phyloP scores from a whole-genome alignment of 2,797 vertebrate species.

The Notamacropus eugenii region DNA sequence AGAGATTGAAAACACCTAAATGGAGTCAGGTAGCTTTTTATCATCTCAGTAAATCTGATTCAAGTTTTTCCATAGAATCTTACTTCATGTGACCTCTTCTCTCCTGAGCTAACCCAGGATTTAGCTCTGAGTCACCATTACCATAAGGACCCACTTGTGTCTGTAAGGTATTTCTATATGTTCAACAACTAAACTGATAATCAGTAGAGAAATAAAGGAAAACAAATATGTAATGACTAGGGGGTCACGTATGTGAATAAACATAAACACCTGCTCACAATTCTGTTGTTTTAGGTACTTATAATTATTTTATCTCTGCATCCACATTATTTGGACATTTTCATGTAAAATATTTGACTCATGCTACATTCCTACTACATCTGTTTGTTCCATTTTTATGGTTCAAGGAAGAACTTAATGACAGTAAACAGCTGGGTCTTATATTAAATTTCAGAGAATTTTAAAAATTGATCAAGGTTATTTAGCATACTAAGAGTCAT shows the following conservation, averaged over 20 bases:
- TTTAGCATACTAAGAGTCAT: conserved; percentile 14
- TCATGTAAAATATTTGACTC: conserved; percentile 54
- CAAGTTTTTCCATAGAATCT: neutral
- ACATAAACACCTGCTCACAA: neutral
- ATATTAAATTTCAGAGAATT: conserved; percentile 38
- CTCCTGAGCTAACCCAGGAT: neutral
- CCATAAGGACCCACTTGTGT: neutral
- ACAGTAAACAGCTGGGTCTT: conserved; percentile 49
- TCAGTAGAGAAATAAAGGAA: neutral
- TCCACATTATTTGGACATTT: neutral
- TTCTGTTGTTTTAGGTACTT: neutral
- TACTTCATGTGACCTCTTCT: neutral
- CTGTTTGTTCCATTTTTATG: conserved; percentile 62
- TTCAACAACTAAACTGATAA: neutral
- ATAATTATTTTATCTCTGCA: neutral
- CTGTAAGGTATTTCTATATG: neutral
- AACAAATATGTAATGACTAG: neutral
- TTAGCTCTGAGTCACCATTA: neutral
- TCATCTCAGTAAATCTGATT: neutral
- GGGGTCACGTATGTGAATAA: neutral
- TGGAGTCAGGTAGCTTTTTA: neutral
- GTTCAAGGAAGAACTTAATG: conserved; percentile 47
- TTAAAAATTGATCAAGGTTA: conserved; percentile 15
- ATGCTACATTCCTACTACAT: conserved; percentile 43
- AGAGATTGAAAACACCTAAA: neutral